Evolutionary conservation across 2,797 vertebrate genomes (phyloP).

Genomic region (Manis crassicaudata): DNA sequence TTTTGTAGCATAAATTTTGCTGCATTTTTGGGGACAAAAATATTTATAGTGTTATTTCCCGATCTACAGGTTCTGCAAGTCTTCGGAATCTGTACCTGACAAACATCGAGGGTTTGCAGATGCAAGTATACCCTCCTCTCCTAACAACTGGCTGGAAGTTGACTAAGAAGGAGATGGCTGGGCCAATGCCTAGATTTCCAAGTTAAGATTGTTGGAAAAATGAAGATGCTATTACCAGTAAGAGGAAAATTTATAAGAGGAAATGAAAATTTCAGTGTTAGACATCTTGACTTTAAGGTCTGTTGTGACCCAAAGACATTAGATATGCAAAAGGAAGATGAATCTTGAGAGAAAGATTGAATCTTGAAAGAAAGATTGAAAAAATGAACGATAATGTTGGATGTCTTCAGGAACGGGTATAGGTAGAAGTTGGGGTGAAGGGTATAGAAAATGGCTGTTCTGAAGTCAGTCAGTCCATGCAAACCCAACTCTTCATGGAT

Average conservation of each 20-base stretch:
- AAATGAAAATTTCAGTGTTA: background rate
- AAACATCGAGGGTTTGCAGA: background rate
- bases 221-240: background rate
- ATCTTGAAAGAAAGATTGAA: background rate
- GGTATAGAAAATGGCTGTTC: background rate
- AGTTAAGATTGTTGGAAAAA: background rate
- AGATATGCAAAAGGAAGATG: background rate
- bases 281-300: background rate
- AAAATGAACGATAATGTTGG: background rate
- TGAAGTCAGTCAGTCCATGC: background rate
- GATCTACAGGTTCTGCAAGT: background rate
- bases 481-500: background rate
- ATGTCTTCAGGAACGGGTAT: background rate
- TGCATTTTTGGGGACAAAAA: constrained; percentile 13
- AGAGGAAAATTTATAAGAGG: background rate
- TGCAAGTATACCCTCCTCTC: background rate
- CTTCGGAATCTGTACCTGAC: background rate
- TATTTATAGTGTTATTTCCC: constrained; percentile 19
- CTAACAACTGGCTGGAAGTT: background rate
- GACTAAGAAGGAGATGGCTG: background rate
- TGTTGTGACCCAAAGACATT: constrained; percentile 3
- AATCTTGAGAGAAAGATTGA: background rate
- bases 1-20: background rate
- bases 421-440: background rate
- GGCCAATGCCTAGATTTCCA: background rate